Conservation (phyloP, 1,140 invertebrate species). For the Homalodisca vitripennis region DNA sequence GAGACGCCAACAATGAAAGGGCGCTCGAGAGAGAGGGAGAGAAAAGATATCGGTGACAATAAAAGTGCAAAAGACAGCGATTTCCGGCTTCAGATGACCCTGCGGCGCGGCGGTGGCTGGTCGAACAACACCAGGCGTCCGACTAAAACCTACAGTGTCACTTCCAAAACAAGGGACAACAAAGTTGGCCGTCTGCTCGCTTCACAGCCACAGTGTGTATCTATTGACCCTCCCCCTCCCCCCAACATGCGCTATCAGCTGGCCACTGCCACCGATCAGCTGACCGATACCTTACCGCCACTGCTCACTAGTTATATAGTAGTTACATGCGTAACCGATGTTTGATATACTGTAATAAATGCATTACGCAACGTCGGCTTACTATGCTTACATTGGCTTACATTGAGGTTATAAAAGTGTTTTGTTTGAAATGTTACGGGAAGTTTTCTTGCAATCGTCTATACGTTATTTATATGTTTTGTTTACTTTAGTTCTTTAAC, state of each 20-base stretch:
- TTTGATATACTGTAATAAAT: too few species aligned
- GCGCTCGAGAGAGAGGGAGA: not conserved
- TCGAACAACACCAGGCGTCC: slow-evolving; percentile 15
- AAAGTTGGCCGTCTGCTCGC: not conserved
- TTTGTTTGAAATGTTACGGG: too few species aligned
- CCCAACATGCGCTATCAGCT: not conserved
- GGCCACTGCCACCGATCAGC: not conserved
- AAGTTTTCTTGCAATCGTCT: too few species aligned
- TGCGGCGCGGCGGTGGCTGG: not conserved
- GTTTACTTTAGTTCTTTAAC: too few species aligned
- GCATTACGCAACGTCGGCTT: too few species aligned
- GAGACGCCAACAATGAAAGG: not conserved
- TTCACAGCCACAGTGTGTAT: not conserved
- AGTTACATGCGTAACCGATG: too few species aligned
- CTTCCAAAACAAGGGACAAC: slow-evolving; percentile 30
- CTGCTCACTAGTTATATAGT: too few species aligned
- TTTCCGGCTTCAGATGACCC: slow-evolving; percentile 4
- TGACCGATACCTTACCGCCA: too few species aligned
- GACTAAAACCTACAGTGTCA: slow-evolving; percentile 24
- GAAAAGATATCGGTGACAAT: slow-evolving; percentile 19
- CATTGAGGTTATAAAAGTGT: too few species aligned
- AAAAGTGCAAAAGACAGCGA: slow-evolving; percentile 23
- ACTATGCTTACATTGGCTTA: too few species aligned
- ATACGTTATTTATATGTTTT: too few species aligned
- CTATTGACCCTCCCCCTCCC: not conserved